These are phyloP conservation scores for Carabus problematicus DNA, from an alignment of 2,888 invertebrate genomes.

Conservation along the genomic window DNA sequence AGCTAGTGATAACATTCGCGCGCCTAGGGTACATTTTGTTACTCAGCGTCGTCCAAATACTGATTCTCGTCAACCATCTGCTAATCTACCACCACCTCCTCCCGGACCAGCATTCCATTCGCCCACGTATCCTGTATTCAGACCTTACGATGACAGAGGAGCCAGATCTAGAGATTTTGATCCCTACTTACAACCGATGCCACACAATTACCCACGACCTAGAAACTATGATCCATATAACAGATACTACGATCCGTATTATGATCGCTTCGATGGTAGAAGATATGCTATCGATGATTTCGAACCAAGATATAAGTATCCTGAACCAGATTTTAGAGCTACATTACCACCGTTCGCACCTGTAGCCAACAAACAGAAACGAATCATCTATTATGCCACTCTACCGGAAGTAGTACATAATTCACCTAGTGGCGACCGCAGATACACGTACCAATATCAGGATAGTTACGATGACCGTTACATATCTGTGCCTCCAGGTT, in stretches of 20 bases:
- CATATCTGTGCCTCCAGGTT: constrained; percentile 16
- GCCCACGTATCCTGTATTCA: too few relatives aligned
- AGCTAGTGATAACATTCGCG: constrained; percentile 66
- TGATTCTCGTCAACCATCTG: constrained; percentile 12
- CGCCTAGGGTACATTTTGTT: constrained; percentile 72
- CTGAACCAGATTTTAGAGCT: constrained; percentile 16
- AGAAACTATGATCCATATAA: constrained; percentile 55
- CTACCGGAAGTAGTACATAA: constrained; percentile 72
- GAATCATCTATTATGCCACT: constrained; percentile 75
- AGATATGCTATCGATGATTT: constrained; percentile 53
- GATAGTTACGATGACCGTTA: constrained; percentile 34
- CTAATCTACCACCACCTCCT: background rate
- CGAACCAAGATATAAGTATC: constrained; percentile 54
- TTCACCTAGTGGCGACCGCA: constrained; percentile 51
- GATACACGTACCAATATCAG: constrained; percentile 24
- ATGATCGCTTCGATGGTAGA: constrained; percentile 46
- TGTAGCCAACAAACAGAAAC: constrained; percentile 63
- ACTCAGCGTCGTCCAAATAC: constrained; percentile 61
- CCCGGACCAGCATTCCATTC: constrained; percentile 45
- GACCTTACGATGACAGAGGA: constrained; percentile 49
- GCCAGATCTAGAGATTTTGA: constrained; percentile 47
- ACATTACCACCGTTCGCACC: constrained; percentile 50
- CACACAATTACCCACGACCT: constrained; percentile 18
- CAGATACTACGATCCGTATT: constrained; percentile 55
- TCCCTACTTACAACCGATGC: constrained; percentile 9